Evolutionary conservation across 2,888 invertebrate species (phyloP), one percentile per base, ranked within the genome.

Genomic region (Buathra laborator): DNA sequence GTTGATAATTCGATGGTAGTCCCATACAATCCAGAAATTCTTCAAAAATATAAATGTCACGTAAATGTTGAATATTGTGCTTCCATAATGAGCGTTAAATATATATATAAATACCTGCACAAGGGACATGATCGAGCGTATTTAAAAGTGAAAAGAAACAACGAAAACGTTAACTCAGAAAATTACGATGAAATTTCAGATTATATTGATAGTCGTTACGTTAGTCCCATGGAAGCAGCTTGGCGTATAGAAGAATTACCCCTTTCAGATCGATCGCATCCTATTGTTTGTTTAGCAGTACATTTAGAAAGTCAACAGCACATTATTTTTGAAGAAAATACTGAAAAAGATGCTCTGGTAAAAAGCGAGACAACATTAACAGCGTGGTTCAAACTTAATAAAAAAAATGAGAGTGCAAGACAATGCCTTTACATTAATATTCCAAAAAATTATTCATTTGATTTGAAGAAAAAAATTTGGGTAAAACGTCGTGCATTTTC

Each of bases 51-150:
- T 71, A 80, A 71, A 43, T 85, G 77, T 72, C 82, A 86, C 56
- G 84, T 86, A 14, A 85, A 86, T 59, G 85, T 86, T 53, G 84
- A 87, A 71, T 85, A 85, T 79, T 86, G 86, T 83, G 84, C 84
- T 70, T 86, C 74, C 0, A 74, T 87, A 7, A 78, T 7, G 51
- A 51, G 51, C 16, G n/a, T 51, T 16, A 51, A 51, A 51, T 51
- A 51, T 51, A 51, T 51, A n/a, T 81, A 85, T 67, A 79, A 84
- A 67, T 86, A 86, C 77, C 46, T 85, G 48, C 83, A 86, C 16
- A 86, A 86, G 83, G 86, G 83, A 12, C 77, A 68, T 37, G 87
- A 85, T 82, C 16, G 78, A 56, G 78, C 80, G n/a, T 81, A 14
- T 70, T 7, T 78, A 6, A 7, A 62, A 67, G 48, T 51, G 2